Evolutionary conservation across 2,888 invertebrate species (phyloP), one percentile per base, ranked within the genome.

Genomic region (Tinea pellionella): DNA sequence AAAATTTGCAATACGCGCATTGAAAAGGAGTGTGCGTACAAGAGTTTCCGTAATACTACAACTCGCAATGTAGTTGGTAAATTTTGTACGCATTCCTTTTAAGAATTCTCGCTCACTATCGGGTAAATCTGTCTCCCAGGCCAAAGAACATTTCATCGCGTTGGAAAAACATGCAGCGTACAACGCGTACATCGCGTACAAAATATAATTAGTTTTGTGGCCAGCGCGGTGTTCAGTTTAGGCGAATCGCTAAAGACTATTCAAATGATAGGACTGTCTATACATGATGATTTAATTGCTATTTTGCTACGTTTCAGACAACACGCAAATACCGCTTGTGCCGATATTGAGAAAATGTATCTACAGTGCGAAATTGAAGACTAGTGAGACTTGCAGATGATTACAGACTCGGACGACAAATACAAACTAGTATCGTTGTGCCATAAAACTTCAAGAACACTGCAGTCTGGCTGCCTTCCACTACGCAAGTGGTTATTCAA

Each of bases 341-440:
- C 66, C 2, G 69, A 68, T 57, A 60, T 69, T 2, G 65, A 65
- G 47, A 68, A 69, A 64, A 71, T 73, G 69, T 74, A 65, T 60
- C 47, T 73, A 0, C 69, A 71, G 60, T 64, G 68, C 15, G 24
- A 63, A 19, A 62, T 73, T 16, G 59, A 61, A 0, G 63, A 67
- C 16, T 67, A 73, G 60, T 57, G 69, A 4, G 58, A 65, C 13
- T 62, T 70, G 3, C 74, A 75, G 61, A 58, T 67, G 37, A 66
- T 62, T 18, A 68, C 58, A 6, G 70, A 62, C 9, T 65, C 64
- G 30, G 57, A 61, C 19, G 60, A 55, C 57, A 13, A 9, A 47
- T 24, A 42, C 0, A n/a, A 42, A 6, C 30, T 57, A 4, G 13
- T 56, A 11, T 15, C 57, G 1, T 51, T 58, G 13, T 59, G 60